These are phyloP conservation scores for Atta colombica DNA, from an alignment of 1,140 invertebrate genomes.

Conservation along the genomic window DNA sequence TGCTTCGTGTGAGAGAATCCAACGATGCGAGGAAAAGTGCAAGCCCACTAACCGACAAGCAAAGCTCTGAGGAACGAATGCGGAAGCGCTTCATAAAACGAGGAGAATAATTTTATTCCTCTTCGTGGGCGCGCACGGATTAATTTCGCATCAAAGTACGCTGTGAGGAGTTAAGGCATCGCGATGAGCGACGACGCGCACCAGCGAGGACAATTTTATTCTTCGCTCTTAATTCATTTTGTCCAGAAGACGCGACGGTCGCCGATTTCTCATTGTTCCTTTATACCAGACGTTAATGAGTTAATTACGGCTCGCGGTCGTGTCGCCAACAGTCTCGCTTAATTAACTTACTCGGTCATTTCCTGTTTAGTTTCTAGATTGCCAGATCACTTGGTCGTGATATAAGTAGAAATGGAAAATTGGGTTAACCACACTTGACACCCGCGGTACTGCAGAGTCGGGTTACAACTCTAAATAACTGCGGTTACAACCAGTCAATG, in stretches of 20 bases:
- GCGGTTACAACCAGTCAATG: conserved; percentile 3
- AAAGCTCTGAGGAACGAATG: not conserved
- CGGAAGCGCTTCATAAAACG: conserved; percentile 42
- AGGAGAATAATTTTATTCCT: conserved; percentile 58
- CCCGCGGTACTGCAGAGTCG: not conserved
- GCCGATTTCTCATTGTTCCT: conserved; percentile 26
- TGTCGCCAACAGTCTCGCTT: conserved; percentile 28
- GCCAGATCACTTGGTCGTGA: conserved; percentile 5
- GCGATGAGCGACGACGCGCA: conserved; percentile 25
- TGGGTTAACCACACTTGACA: conserved; percentile 39
- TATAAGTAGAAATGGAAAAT: conserved; percentile 56
- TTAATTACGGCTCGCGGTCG: conserved; percentile 37
- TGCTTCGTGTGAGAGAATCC: conserved; percentile 28
- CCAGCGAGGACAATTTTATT: conserved; percentile 33
- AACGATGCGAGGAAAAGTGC: conserved; percentile 13
- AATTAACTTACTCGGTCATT: conserved; percentile 38
- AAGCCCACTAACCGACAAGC: not conserved
- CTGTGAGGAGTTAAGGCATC: not conserved
- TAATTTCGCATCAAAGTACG: conserved; percentile 34
- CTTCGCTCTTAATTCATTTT: conserved; percentile 28
- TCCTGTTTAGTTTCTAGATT: conserved; percentile 32
- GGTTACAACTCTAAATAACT: conserved; percentile 26
- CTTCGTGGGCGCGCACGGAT: not conserved
- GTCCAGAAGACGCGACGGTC: conserved; percentile 14
- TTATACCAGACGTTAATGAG: conserved; percentile 46